Percentiles rank a stretch among this genome's conserved stretches.
Evolutionary conservation across 53 echinoderm and acorn worm species (phyloP).

Genomic region (Astropecten irregularis): DNA sequence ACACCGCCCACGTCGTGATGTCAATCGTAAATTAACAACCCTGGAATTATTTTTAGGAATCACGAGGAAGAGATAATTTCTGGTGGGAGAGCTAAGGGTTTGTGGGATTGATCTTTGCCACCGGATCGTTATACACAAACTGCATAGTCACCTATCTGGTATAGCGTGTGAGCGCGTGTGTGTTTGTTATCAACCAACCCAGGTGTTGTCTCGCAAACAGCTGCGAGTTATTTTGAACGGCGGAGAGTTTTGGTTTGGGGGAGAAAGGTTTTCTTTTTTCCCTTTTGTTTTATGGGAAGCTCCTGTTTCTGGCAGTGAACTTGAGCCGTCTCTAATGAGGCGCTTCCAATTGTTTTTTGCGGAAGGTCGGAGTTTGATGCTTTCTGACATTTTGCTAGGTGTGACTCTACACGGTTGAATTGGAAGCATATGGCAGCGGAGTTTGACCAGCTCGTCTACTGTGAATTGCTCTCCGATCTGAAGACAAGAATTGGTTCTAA

Average conservation of each 20-base stretch:
- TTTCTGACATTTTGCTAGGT: background rate
- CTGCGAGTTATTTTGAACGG: slow-evolving; percentile 11
- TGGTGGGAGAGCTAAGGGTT: background rate
- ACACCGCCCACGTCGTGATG: too few relatives aligned
- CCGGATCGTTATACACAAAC: too few relatives aligned
- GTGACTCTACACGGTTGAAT: background rate
- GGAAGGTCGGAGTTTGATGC: background rate
- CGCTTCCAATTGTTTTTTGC: slow-evolving; percentile 26
- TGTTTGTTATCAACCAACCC: background rate
- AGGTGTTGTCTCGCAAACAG: background rate
- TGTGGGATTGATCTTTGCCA: too few relatives aligned
- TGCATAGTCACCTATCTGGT: slow-evolving; percentile 1
- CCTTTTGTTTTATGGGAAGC: too few relatives aligned
- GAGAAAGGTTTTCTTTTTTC: too few relatives aligned
- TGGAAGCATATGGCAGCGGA: background rate
- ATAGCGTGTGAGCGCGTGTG: too few relatives aligned
- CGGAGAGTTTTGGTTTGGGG: background rate
- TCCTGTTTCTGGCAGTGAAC: background rate
- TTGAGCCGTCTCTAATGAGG: slow-evolving; percentile 6
- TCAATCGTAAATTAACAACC: slow-evolving; percentile 3
- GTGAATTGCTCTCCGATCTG: too few relatives aligned
- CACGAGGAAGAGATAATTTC: slow-evolving; percentile 26
- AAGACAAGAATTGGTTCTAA: too few relatives aligned
- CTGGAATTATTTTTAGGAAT: slow-evolving; percentile 23
- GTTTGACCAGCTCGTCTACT: too few relatives aligned